phyloP scores from a whole-genome alignment of 2,113 vertebrate species.

The Raja brachyura region DNA sequence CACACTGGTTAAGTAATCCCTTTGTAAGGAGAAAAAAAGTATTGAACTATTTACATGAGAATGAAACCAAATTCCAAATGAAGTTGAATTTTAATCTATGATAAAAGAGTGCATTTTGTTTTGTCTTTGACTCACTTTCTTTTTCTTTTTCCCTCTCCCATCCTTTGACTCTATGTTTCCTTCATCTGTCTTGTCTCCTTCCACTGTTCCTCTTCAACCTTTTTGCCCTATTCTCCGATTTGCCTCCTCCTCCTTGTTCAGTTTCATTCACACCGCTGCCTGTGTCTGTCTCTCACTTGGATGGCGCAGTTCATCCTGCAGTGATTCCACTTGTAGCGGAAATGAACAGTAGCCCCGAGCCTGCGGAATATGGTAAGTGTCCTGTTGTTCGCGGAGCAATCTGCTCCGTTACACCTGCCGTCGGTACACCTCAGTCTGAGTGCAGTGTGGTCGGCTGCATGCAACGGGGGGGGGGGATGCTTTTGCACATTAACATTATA shows the following conservation, averaged over 20 bases:
- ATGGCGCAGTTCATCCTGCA: background rate
- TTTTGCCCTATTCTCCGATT: background rate
- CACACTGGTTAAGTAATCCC: background rate
- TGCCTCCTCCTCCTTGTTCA: background rate
- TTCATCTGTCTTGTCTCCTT: background rate
- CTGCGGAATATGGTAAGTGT: slow-evolving; percentile 21
- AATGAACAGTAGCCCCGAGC: background rate
- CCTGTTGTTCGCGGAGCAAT: background rate
- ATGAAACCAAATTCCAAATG: background rate
- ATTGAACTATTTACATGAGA: background rate
- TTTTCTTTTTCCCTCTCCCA: background rate
- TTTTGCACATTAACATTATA: background rate
- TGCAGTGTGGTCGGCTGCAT: background rate
- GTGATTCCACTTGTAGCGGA: slow-evolving; percentile 10
- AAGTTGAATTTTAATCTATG: background rate
- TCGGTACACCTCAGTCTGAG: background rate
- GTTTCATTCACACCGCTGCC: background rate
- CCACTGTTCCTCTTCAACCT: background rate
- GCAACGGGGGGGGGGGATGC: background rate
- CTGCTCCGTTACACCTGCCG: background rate
- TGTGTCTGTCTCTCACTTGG: background rate
- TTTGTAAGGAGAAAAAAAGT: background rate
- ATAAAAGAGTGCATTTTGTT: background rate
- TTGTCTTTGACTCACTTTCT: background rate
- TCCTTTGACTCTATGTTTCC: background rate